Conservation (phyloP, 2,113 vertebrate species). For the Tetrao urogallus region DNA sequence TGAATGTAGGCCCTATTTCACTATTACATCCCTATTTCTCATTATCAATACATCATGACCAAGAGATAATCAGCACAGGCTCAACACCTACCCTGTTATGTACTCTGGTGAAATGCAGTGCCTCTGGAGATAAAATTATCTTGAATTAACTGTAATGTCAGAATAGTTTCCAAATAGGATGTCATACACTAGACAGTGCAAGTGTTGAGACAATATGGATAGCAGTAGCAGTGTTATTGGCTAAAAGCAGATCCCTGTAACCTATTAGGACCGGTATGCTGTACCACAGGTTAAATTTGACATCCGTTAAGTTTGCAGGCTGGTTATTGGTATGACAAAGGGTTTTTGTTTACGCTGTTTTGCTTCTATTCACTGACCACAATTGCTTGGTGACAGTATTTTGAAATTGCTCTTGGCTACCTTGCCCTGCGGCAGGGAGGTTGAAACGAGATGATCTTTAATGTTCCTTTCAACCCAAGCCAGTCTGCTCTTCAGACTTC, state of each 20-base stretch:
- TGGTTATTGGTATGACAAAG: neutral
- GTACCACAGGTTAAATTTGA: neutral
- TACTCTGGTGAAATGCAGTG: neutral
- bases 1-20: neutral
- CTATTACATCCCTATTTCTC: neutral
- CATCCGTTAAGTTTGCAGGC: neutral
- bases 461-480: neutral
- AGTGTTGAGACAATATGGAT: neutral
- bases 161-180: neutral
- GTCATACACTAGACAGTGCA: neutral
- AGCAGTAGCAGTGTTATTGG: neutral
- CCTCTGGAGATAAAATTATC: neutral
- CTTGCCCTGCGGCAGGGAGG: too few relatives aligned
- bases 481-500: neutral
- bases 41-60: neutral
- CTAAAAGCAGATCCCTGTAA: neutral
- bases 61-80: neutral
- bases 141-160: neutral
- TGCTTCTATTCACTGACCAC: neutral
- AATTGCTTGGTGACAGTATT: neutral
- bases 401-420: neutral
- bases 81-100: accelerated
- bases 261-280: neutral
- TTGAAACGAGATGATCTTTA: too few relatives aligned
- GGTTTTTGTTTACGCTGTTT: neutral